Evolutionary conservation across 2,113 vertebrate genomes (phyloP), one percentile per base, ranked within the genome.

Genomic region (Falco punctatus): DNA sequence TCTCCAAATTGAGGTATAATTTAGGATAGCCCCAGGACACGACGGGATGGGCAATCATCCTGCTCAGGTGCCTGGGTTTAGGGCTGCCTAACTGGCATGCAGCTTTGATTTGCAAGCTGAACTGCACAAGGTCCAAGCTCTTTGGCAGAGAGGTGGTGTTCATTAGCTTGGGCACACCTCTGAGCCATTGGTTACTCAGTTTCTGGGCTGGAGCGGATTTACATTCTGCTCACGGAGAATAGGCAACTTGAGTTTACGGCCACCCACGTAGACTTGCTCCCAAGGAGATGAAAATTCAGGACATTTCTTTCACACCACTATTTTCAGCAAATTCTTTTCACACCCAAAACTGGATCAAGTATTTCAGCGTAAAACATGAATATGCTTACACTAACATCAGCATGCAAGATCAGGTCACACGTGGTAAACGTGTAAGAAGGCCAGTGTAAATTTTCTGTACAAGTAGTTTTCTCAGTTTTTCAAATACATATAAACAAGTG

Each of bases 41-140:
- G 54, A 93, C 52, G 61, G 89, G 82, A 95, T 92, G 91, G 95
- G 94, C 96, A 97, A 92, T 77, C 90, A 94, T 97, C 89, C 92
- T 85, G 33, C 65, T 18, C 0, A 0, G 21, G 48, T 44, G 32
- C 78, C 32, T 17, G 40, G 52, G 62, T 22, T 80, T 62, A 44
- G 81, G 33, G 57, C 40, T 86, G 48, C 58, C 72, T 55, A 30
- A 51, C 38, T 28, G 48, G 5, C 10, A 33, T 1, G 19, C 46
- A 24, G 51, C 46, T 86, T 54, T 3, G 0, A 27, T 32, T 21
- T 2, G 0, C 38, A 49, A 46, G 13, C 20, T 55, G 19, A 69
- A 71, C n/a, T 8, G 42, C 38, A 38, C 59, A 26, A 6, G 9
- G 35, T 57, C 85, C 86, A 80, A 54, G 64, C 32, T 35, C 49